A percentile compares a stretch with the other conserved stretches of the same genome.
Conservation (phyloP, 2,888 invertebrate species). For the Melanophora roralis region DNA sequence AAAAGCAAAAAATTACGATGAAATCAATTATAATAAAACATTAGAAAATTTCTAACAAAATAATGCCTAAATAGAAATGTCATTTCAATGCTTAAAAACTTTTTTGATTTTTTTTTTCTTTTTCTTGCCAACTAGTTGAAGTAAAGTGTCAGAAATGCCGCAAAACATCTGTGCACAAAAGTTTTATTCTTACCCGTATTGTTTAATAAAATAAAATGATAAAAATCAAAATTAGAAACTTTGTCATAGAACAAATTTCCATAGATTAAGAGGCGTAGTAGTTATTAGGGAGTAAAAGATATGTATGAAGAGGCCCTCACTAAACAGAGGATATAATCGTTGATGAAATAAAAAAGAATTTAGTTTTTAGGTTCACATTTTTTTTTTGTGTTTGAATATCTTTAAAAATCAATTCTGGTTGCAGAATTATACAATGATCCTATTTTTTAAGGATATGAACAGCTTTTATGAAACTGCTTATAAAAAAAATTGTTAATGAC, state of each 20-base stretch:
- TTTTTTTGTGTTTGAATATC: too few relatives aligned
- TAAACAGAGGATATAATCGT: too few relatives aligned
- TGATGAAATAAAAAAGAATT: too few relatives aligned
- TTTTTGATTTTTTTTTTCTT: too few relatives aligned
- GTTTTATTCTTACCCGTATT: slow-evolving; percentile 47
- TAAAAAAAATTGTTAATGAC: too few relatives aligned
- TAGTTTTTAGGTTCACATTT: too few relatives aligned
- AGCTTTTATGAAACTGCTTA: too few relatives aligned
- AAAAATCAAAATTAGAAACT: slow-evolving; percentile 51
- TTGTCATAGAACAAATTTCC: slow-evolving; percentile 39
- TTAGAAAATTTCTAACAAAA: slow-evolving; percentile 48
- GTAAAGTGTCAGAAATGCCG: slow-evolving; percentile 60
- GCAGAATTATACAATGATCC: too few relatives aligned
- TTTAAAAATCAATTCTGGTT: too few relatives aligned
- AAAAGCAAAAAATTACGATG: neutral
- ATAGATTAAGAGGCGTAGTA: slow-evolving; percentile 21
- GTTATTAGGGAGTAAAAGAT: too few relatives aligned
- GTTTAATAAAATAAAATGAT: slow-evolving; percentile 37
- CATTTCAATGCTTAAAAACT: slow-evolving; percentile 46
- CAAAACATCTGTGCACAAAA: slow-evolving; percentile 60
- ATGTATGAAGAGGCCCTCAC: neutral
- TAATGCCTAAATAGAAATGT: slow-evolving; percentile 59
- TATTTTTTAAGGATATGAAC: too few relatives aligned
- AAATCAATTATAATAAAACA: slow-evolving; percentile 58
- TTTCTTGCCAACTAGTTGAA: slow-evolving; percentile 41